phyloP scores from a whole-genome alignment of 2,888 invertebrate genomes.

The Torymus aiolomorphi region DNA sequence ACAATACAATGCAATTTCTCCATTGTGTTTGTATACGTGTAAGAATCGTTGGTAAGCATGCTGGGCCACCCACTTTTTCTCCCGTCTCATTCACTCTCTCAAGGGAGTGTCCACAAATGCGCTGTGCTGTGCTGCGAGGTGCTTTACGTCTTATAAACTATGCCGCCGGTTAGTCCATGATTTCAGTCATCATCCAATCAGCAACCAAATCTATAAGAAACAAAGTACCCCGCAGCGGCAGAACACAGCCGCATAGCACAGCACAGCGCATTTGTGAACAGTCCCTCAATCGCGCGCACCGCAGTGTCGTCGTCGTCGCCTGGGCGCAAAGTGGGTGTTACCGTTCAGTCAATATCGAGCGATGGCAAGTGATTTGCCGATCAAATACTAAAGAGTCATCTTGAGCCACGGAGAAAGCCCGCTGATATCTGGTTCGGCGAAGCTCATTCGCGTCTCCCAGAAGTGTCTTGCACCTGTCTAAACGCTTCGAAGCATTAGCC shows the following conservation, averaged over 20 bases:
- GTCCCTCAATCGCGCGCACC: background rate
- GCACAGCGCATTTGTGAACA: too few species aligned
- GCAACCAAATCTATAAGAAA: too few species aligned
- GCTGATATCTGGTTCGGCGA: background rate
- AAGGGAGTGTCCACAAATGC: too few species aligned
- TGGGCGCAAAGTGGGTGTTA: slow-evolving; percentile 47
- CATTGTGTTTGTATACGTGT: slow-evolving; percentile 19
- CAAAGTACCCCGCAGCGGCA: too few species aligned
- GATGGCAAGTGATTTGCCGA: slow-evolving; percentile 9
- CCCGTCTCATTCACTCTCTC: slow-evolving; percentile 12
- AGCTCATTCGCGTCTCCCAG: background rate
- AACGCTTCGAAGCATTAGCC: background rate
- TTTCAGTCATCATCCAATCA: too few species aligned
- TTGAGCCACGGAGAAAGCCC: background rate
- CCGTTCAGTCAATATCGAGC: slow-evolving; percentile 29
- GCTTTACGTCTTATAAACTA: too few species aligned
- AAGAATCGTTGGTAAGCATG: slow-evolving; percentile 19
- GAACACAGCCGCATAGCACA: too few species aligned
- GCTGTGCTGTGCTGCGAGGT: too few species aligned
- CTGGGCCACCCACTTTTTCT: too few species aligned
- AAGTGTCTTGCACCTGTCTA: background rate
- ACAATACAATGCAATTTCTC: background rate
- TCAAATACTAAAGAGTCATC: slow-evolving; percentile 10
- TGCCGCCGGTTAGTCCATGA: too few species aligned
- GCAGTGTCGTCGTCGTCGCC: background rate